Evolutionary conservation across 2,797 vertebrate genomes (phyloP), one percentile per base, ranked within the genome.

Genomic region (Enteromius argenteus): DNA sequence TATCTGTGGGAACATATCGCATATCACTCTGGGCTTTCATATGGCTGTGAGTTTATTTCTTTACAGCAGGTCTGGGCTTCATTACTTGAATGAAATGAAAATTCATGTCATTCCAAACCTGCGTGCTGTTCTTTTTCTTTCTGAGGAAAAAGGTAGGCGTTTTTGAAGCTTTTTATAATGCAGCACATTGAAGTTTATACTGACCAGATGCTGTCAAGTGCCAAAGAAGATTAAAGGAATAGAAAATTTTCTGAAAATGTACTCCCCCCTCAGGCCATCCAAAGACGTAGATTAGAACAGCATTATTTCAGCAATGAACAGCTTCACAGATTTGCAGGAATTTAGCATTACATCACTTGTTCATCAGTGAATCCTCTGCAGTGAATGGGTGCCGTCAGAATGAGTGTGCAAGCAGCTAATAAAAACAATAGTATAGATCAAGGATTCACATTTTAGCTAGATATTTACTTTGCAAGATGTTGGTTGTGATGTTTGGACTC

Each of bases 1-100:
- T 58, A 58, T 84, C 64, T 77, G 49, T 69, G 81, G 73, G 5
- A 69, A 76, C 62, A 21, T 53, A 51, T 67, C 14, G 2, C 72
- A 39, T 39, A 68, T 77, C 32, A 39, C 58, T 73, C 27, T 37
- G 3, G 58, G 23, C 21, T 37, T 80, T 80, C 27, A 58, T 68
- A 23, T 81, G 71, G 58, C 15, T 19, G 4, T 21, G 49, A 23
- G 64, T 83, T 66, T 83, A 39, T 68, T 56, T 42, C 32, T 53
- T 53, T 68, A 21, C 19, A 7, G 60, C 53, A 11, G 32, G n/a
- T 67, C 62, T 42, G 60, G 35, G 44, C 32, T 51, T 75, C 35
- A 49, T 51, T 62, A 49, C 27, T 79, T 66, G 30, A 51, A 51
- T 66, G 9, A 51, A 83, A 68, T 17, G 11, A 53, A 66, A 21